Base-by-base conservation (phyloP, 1,140 invertebrate genomes). In the Leptoteleia sp. region DNA sequence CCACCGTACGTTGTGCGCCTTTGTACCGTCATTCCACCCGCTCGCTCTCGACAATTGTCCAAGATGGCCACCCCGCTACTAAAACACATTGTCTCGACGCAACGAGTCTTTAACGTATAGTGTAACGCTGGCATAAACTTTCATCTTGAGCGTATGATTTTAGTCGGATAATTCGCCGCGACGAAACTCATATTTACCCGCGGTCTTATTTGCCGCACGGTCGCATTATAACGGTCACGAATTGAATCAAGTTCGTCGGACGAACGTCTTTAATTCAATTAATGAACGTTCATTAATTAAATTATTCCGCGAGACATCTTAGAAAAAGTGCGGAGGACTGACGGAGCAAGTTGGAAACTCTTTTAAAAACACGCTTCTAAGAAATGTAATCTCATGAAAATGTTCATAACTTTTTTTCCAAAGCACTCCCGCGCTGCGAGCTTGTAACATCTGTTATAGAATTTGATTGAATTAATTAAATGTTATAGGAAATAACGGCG, bases 51-150 rank as follows among this genome's bases (percentile, higher is more conserved):
- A 78, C 75, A 67, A 78, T 78, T 71, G 67, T 59, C 65, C 65
- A 71, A 77, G 65, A 77, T 77, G 59, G 59, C 75, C 59, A 70
- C n/a, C 73, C 40, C 57, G 75, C 67, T 72, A 72, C 61, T 50
- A 50, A 61, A 77, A 50, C 59, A 37, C 67, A 71, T 77, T 77
- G 75, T 77, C 42, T 67, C 40, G 15, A 11, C 40, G 48, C 38
- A 52, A 64, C 43, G 31, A 64, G 29, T 73, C 47, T 50, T 68
- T 31, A 40, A 67, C 38, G 52, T 71, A 62, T 35, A 52, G 22
- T 19, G 22, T 27, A 71, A 48, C 25, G 25, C 43, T 25, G 7
- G 25, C 8, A 65, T 22, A 62, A 73, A 73, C 52, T 45, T 22
- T 50, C 45, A 52, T 55, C 52, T 50, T n/a, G n/a, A 27, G 12